These are phyloP conservation scores for Silurus glanis DNA, from an alignment of 2,113 vertebrate species.

Conservation along the genomic window DNA sequence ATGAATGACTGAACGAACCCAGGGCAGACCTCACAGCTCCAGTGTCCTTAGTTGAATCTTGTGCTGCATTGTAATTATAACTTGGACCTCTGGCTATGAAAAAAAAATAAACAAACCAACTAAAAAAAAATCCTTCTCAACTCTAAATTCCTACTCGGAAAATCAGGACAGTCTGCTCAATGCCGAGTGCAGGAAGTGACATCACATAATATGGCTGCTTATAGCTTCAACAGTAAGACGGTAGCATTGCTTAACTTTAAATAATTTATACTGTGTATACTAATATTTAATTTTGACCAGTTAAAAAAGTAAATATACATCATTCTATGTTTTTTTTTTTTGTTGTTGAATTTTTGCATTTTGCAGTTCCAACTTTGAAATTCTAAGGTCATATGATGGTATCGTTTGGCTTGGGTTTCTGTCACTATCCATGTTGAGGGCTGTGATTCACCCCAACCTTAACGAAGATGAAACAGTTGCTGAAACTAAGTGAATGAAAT, in stretches of 20 bases:
- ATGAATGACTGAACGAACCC: slow-evolving; percentile 5
- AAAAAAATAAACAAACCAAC: slow-evolving; percentile 23
- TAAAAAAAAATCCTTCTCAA: background rate
- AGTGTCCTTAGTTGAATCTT: background rate
- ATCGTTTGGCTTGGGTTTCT: background rate
- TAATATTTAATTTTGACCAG: background rate
- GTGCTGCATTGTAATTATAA: background rate
- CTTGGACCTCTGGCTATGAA: background rate
- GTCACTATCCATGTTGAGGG: background rate
- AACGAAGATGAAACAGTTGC: background rate
- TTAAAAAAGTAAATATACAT: background rate
- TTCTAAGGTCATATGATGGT: background rate
- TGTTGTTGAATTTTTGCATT: background rate
- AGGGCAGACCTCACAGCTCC: background rate
- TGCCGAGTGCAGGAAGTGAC: background rate
- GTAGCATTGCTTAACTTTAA: background rate
- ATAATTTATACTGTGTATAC: background rate
- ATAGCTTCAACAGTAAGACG: background rate
- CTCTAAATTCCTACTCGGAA: background rate
- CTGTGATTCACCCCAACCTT: background rate
- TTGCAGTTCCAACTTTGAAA: background rate
- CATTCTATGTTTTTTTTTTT: background rate
- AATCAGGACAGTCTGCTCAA: background rate
- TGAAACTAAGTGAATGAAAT: background rate
- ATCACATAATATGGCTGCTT: background rate